Percentiles rank a stretch among this genome's conserved stretches.
phyloP scores from a whole-genome alignment of 2,888 invertebrate species.

The Timandra comae region DNA sequence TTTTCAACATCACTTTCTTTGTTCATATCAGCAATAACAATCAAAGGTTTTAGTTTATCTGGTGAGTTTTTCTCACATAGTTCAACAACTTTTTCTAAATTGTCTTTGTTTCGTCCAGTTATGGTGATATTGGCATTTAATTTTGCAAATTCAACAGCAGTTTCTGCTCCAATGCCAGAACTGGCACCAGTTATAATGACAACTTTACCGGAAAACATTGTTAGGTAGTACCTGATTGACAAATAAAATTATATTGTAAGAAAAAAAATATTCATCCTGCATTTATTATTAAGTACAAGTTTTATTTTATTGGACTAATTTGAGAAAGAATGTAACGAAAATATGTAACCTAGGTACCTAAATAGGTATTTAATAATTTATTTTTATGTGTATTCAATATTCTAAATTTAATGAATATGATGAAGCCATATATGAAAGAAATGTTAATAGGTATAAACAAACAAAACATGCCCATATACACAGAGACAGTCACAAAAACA shows the following conservation, averaged over 20 bases:
- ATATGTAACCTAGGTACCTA: too few relatives aligned
- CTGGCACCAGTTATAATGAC: constrained; percentile 82
- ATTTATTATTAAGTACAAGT: background rate
- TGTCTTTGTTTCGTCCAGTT: constrained; percentile 82
- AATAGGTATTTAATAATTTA: too few relatives aligned
- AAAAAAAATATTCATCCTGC: too few relatives aligned
- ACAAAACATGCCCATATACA: too few relatives aligned
- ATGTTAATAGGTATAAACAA: too few relatives aligned
- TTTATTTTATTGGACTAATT: background rate
- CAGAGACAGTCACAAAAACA: too few relatives aligned
- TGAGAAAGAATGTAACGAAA: too few relatives aligned
- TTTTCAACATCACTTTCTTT: constrained; percentile 81
- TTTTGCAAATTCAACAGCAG: constrained; percentile 81
- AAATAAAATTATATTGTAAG: constrained; percentile 13
- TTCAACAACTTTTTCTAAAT: constrained; percentile 78
- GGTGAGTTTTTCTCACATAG: constrained; percentile 69
- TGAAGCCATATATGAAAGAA: too few relatives aligned
- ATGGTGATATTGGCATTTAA: constrained; percentile 79
- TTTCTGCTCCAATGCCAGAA: constrained; percentile 85
- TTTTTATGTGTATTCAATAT: too few relatives aligned
- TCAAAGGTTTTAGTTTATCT: constrained; percentile 59
- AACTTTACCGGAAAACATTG: constrained; percentile 75
- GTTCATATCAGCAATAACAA: constrained; percentile 80
- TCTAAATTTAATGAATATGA: too few relatives aligned
- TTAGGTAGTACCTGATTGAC: constrained; percentile 27